phyloP scores from a whole-genome alignment of 2,797 vertebrate species.

The Rallus crepitans region DNA sequence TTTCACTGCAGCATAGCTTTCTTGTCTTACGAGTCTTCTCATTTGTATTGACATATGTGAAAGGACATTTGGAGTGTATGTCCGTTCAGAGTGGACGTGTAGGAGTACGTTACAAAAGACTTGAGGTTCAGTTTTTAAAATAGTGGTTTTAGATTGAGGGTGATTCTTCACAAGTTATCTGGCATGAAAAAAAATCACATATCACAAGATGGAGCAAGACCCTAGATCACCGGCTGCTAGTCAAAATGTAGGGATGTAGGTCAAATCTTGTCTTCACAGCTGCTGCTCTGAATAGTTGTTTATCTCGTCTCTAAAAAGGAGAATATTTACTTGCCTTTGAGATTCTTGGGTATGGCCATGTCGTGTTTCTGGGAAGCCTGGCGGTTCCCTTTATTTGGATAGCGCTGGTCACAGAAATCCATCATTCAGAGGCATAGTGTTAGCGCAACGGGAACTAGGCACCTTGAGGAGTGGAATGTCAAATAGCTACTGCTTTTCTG shows the following conservation, averaged over 20 bases:
- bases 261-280: neutral
- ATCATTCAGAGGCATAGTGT: rapidly evolving
- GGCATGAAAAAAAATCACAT: neutral
- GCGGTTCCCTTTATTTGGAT: neutral
- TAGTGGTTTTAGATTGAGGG: neutral
- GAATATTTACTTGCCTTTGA: neutral
- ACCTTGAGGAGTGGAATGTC: neutral
- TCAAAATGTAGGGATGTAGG: neutral
- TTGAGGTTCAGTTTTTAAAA: neutral
- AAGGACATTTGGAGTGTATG: neutral
- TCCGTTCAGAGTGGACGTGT: neutral
- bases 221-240: neutral
- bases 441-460: neutral
- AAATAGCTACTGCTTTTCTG: neutral
- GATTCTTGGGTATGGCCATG: neutral
- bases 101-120: neutral
- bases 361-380: neutral
- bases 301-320: neutral
- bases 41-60: neutral
- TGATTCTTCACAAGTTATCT: neutral
- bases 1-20: neutral
- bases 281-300: neutral
- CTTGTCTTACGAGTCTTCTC: neutral
- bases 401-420: neutral
- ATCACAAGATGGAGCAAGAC: neutral